phyloP scores from a whole-genome alignment of 1,140 invertebrate genomes.

The Lerema accius region DNA sequence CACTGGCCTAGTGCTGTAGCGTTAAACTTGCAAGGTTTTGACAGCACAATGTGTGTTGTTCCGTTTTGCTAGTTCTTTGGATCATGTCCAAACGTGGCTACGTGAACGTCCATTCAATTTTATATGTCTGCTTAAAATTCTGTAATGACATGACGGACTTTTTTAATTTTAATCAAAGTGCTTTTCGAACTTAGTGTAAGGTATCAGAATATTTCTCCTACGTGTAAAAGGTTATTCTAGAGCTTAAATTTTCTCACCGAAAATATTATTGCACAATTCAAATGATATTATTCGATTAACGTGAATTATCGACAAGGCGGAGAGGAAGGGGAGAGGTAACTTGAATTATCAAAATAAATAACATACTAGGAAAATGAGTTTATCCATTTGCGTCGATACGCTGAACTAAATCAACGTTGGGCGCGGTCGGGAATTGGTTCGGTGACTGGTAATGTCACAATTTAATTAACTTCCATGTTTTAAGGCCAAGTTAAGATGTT shows the following conservation, averaged over 20 bases:
- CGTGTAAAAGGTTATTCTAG: no score
- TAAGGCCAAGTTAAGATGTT: not conserved
- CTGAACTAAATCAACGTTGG: no score
- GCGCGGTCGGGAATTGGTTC: constrained; percentile 30
- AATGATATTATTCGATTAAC: no score
- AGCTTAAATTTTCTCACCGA: no score
- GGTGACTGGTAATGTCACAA: constrained; percentile 42
- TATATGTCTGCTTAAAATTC: not conserved
- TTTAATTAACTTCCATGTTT: not conserved
- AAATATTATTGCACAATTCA: no score
- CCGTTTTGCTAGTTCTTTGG: not conserved
- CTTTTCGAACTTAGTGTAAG: no score
- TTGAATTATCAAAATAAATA: no score
- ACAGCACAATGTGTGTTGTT: not conserved
- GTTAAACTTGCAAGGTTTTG: not conserved
- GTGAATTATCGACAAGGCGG: no score
- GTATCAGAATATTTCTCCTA: no score
- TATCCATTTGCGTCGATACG: no score
- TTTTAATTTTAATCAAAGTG: not conserved
- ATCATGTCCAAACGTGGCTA: not conserved
- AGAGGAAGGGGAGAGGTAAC: no score
- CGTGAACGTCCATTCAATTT: not conserved
- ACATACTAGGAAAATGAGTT: no score
- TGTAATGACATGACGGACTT: not conserved
- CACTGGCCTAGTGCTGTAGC: not conserved